Evolutionary conservation across 2,888 invertebrate genomes (phyloP), one percentile per base, ranked within the genome.

Genomic region (Rhagium mordax): DNA sequence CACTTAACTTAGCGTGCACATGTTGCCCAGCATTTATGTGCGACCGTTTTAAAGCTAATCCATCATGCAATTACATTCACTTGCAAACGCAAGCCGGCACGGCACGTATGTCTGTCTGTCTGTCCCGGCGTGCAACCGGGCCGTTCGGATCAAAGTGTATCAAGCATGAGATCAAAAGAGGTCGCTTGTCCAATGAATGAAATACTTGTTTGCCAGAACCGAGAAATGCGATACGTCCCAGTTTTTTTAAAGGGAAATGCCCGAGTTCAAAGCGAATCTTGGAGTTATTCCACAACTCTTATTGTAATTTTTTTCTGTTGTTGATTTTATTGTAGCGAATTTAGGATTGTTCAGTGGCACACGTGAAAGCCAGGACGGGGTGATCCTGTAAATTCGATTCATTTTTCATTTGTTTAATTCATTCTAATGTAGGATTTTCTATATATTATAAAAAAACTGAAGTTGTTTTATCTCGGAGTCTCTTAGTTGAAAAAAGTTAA

Each of bases 41-140:
- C 20, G 21, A 64, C 64, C 70, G 70, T 70, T 70, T 64, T 70
- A 70, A 70, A 70, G 41, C 47, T 48, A 41, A 70, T 70, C 16
- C 51, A 64, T 71, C 65, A 66, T 66, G 41, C 59, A 59, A 60
- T 71, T 71, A 60, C 49, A 18, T 10, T 18, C 15, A 6, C 41
- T 41, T 13, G 60, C 60, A 18, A 29, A 59, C 24, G 57, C 16
- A 20, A 21, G 20, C 24, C 61, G 15, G 33, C 15, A 27, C 61
- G 15, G 33, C 15, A 27, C 20, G 29, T 59, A 59, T 29, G 61
- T 47, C 61, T 47, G 61, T 61, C 61, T 61, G 61, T 15, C 47
- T 21, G 41, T 20, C 47, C 47, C 47, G n/a, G 15, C 21, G 47
- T 61, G 20, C 61, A 1, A 18, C 59, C 16, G 18, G 29, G 8